Base-by-base conservation (phyloP, 92 coral and sea anemone species). In the Nematostella vectensis region DNA sequence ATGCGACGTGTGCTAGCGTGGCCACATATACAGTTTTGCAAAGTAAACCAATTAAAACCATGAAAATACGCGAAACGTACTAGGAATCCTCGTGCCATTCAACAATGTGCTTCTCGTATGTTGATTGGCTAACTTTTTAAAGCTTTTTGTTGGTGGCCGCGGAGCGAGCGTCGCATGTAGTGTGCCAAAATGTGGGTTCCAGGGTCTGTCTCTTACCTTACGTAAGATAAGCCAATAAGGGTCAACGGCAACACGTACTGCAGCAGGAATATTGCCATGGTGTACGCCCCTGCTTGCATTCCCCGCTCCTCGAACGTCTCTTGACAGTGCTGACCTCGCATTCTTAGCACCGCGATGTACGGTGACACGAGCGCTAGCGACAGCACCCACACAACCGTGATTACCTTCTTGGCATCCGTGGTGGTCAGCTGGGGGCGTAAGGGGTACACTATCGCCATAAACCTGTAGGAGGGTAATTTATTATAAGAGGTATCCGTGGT, bases 371-470 rank as follows among this genome's bases (percentile, higher is more conserved):
- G 78, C 1, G 71, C 85, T 0, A 91, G 42, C 0, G 96, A 87
- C 16, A 91, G 76, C 22, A 82, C 18, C 98, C 98, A 91, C 4
- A 81, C 77, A 0, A 86, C 77, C 0, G 62, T 70, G 17, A 91
- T 91, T 11, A 91, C 83, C 54, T 88, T 87, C 50, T 91, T 91
- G 8, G 98, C 98, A 43, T 91, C 96, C 3, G 68, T 47, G 15
- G 96, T 82, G 25, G 65, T 68, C 0, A 83, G 84, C 53, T 91
- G 98, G 0, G 93, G 85, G 42, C 88, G 85, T 16, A 91, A 62
- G 2, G 98, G 96, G 44, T 91, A 87, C 38, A 91, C 95, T 9
- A 91, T 88, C 20, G 98, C 98, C 27, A 91, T 73, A 45, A 87
- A 91, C 61, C 98, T 91, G 62, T 15, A 52, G 48, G 29, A 57